Evolutionary conservation across 1,140 invertebrate species (phyloP).

Genomic region (Hetaerina americana): DNA sequence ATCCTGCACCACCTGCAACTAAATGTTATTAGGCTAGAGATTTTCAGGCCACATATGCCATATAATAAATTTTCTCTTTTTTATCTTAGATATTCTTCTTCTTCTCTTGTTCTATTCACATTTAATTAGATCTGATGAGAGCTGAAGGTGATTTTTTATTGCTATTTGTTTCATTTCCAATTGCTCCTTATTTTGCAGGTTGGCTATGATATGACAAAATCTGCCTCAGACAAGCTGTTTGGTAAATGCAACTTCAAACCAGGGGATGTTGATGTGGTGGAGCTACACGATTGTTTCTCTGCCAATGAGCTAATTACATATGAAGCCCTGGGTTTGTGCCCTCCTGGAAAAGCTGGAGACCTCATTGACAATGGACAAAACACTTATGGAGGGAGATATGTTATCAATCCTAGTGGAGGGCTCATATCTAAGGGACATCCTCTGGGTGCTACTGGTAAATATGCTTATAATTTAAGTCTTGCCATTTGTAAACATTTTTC

Average conservation of each 20-base stretch:
- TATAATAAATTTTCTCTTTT: no score
- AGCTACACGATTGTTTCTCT: constrained; percentile 98
- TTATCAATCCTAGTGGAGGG: constrained; percentile 95
- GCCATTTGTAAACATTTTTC: not conserved
- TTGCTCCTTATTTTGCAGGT: constrained; percentile 42
- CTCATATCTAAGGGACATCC: constrained; percentile 98
- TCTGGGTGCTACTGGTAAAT: constrained; percentile 79
- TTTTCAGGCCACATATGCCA: no score
- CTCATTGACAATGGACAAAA: constrained; percentile 89
- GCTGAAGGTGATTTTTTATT: no score
- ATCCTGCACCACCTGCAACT: no score
- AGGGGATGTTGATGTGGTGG: constrained; percentile 85
- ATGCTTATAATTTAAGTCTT: constrained; percentile 2
- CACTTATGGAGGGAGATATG: constrained; percentile 95
- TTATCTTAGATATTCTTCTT: no score
- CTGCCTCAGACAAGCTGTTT: constrained; percentile 69
- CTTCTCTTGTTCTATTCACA: no score
- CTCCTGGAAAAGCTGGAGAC: constrained; percentile 77
- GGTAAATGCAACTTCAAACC: constrained; percentile 61
- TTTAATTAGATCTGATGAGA: no score
- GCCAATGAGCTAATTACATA: constrained; percentile 96
- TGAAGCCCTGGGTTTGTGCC: constrained; percentile 89
- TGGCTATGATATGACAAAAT: constrained; percentile 90
- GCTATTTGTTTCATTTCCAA: no score
- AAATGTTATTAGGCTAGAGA: no score